phyloP scores from a whole-genome alignment of 2,113 vertebrate genomes.

The Oncorhynchus masou region DNA sequence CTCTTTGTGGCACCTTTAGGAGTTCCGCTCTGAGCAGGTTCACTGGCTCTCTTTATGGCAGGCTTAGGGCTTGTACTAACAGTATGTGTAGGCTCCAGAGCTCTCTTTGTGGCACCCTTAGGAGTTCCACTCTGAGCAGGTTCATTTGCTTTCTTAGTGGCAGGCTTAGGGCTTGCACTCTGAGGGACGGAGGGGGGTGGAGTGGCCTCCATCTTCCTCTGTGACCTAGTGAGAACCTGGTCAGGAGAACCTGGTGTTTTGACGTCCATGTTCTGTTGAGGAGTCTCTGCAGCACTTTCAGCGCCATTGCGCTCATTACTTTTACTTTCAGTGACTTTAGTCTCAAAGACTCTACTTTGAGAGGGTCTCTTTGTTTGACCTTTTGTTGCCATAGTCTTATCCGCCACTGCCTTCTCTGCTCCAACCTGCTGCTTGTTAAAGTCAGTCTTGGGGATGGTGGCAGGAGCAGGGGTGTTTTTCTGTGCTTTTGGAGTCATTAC shows the following conservation, averaged over 20 bases:
- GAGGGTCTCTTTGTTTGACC: slow-evolving; percentile 41
- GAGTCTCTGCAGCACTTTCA: slow-evolving; percentile 34
- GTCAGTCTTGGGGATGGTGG: slow-evolving; percentile 42
- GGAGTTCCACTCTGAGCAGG: too few relatives aligned
- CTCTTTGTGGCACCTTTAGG: too few relatives aligned
- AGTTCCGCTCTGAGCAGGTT: too few relatives aligned
- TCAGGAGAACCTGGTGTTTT: slow-evolving; percentile 59
- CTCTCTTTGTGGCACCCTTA: too few relatives aligned
- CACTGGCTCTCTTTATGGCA: too few relatives aligned
- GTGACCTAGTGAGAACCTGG: slow-evolving; percentile 77
- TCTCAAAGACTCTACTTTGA: slow-evolving; percentile 20
- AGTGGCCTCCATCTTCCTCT: slow-evolving; percentile 67
- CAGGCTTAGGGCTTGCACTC: slow-evolving; percentile 6
- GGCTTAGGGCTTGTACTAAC: too few relatives aligned
- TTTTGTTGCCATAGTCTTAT: slow-evolving; percentile 31
- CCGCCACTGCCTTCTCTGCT: slow-evolving; percentile 34
- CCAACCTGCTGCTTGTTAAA: slow-evolving; percentile 46
- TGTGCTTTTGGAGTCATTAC: slow-evolving; percentile 46
- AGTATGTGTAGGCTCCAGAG: too few relatives aligned
- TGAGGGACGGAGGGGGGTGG: slow-evolving; percentile 7
- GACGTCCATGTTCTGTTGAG: slow-evolving; percentile 18
- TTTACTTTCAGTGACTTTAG: slow-evolving; percentile 34
- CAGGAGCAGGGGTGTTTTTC: slow-evolving; percentile 27
- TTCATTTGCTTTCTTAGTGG: too few relatives aligned
- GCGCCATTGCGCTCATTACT: slow-evolving; percentile 16